Evolutionary conservation across 2,888 invertebrate genomes (phyloP), one percentile per base, ranked within the genome.

Genomic region (Trachelus troglodyta): DNA sequence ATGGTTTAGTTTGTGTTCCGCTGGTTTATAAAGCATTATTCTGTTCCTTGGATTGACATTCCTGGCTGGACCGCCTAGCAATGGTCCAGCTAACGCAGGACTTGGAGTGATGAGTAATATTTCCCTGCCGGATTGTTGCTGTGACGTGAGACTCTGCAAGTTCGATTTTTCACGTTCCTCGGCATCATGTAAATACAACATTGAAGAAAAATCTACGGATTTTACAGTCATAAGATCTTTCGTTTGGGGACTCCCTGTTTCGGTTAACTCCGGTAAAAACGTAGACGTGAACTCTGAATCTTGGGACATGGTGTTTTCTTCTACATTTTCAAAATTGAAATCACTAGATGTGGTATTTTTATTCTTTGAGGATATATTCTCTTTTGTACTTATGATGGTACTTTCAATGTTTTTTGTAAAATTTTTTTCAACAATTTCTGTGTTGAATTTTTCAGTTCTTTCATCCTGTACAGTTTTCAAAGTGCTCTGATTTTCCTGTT

Each of bases 11-110:
- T 35, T 76, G 9, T 30, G 69, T 12, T 56, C 69, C 35, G 69
- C n/a, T 12, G 73, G 73, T 68, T 73, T 71, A 35, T 73, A 73
- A 4, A 76, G 69, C 73, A 69, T 69, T 15, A 78, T 76, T 33
- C 37, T 69, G 56, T 78, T 78, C 11, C 76, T 78, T 30, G 73
- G 76, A 34, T 35, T 76, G 11, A 69, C 15, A 76, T 73, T 76
- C 56, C 31, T 34, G 11, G 71, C 69, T 3, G 77, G 77, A n/a
- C 35, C n/a, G 23, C 37, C 74, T 69, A 33, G 34, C 9, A 56
- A 56, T 56, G 56, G 56, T 56, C 56, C 56, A 23, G 56, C 56
- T 56, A 56, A 56, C 1, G 56, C 56, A 56, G 56, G 56, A 56
- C 56, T 56, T 9, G 56, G 56, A 56, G 56, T 56, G 6, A 56